Evolutionary conservation across 2,888 invertebrate genomes (phyloP).

Genomic region (Hirtodrosophila alboralis): DNA sequence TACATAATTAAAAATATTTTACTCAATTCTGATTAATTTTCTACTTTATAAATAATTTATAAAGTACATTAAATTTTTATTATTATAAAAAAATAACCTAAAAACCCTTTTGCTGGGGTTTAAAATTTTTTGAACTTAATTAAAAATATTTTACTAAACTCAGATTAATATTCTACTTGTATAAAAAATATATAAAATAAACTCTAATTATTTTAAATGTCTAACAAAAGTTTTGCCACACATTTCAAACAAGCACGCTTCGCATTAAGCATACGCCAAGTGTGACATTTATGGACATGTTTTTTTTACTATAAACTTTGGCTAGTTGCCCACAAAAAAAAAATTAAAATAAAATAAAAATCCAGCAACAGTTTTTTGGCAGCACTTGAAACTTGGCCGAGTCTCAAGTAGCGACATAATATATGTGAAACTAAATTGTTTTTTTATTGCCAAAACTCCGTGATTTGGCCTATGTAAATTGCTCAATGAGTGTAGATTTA

Average conservation of each 20-base stretch:
- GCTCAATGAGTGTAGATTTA: constrained; percentile 29
- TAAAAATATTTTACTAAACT: too few species aligned
- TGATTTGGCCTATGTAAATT: constrained; percentile 32
- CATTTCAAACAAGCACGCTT: constrained; percentile 1
- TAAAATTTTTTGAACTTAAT: too few species aligned
- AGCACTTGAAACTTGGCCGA: constrained; percentile 48
- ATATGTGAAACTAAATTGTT: constrained; percentile 56
- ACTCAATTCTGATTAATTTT: too few species aligned
- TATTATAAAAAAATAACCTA: too few species aligned
- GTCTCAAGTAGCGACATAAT: constrained; percentile 42
- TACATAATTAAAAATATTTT: too few species aligned
- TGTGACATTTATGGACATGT: constrained; percentile 45
- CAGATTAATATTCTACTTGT: too few species aligned
- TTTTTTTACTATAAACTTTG: constrained; percentile 12
- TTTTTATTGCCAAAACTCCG: constrained; percentile 26
- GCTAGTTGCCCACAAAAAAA: constrained; percentile 28
- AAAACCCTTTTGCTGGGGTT: too few species aligned
- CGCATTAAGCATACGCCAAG: constrained; percentile 40
- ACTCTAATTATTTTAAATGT: constrained; percentile 23
- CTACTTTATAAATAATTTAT: too few species aligned
- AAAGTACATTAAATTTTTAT: too few species aligned
- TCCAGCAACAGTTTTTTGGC: constrained; percentile 51
- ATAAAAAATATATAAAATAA: too few species aligned
- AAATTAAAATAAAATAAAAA: too few species aligned
- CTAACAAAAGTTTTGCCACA: constrained; percentile 15